Evolutionary conservation across 2,797 vertebrate species (phyloP).

Genomic region (Ctenochaetus hawaiiensis): DNA sequence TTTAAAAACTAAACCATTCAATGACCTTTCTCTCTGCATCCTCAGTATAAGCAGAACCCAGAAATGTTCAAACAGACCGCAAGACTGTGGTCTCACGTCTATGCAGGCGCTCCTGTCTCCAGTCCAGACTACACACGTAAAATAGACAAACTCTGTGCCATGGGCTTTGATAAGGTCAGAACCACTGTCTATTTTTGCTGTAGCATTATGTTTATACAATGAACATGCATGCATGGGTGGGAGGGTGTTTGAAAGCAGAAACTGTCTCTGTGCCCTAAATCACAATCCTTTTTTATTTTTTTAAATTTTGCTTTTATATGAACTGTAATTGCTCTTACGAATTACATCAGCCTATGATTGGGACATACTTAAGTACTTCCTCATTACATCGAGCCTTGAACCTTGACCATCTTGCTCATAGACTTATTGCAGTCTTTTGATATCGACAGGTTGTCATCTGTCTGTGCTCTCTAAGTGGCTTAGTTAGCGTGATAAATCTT

Average conservation of each 20-base stretch:
- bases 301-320: no score
- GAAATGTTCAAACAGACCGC: conserved; percentile 99
- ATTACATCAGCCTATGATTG: no score
- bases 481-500: no score
- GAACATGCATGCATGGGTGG: neutral
- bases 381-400: no score
- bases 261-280: neutral
- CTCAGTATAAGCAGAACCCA: conserved; percentile 97
- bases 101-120: conserved; percentile 95
- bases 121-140: conserved; percentile 98
- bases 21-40: conserved; percentile 25
- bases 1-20: neutral
- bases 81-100: conserved; percentile 96
- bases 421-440: no score
- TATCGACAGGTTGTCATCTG: no score
- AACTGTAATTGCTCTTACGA: no score
- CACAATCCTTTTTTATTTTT: no score
- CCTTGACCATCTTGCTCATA: no score
- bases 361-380: no score
- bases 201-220: neutral
- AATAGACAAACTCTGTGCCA: conserved; percentile 99
- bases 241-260: neutral
- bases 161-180: conserved; percentile 99
- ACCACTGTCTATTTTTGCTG: conserved; percentile 28
- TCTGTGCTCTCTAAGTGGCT: no score